Percentiles rank a stretch among this genome's conserved stretches.
Evolutionary conservation across 2,888 invertebrate genomes (phyloP).

Genomic region (Caenorhabditis wallacei): DNA sequence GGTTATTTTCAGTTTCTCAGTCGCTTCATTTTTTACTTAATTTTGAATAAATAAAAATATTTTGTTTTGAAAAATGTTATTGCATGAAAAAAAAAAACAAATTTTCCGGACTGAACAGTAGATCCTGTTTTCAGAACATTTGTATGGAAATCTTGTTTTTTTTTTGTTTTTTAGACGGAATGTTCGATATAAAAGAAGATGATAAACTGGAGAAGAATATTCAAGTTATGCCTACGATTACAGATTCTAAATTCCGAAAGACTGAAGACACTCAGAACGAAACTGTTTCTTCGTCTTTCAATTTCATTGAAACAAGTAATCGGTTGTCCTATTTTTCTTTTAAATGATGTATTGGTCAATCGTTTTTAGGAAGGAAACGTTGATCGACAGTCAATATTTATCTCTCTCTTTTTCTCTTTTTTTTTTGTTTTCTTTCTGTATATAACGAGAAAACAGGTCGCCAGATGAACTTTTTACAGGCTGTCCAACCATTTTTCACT

Average conservation of each 20-base stretch:
- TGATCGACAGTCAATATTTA: slow-evolving; percentile 34
- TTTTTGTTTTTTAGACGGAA: too few relatives aligned
- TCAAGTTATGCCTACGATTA: too few relatives aligned
- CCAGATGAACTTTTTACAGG: slow-evolving; percentile 44
- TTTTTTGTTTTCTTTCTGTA: slow-evolving; percentile 15
- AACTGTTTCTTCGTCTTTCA: too few relatives aligned
- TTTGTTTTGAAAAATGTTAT: background rate
- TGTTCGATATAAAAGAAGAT: too few relatives aligned
- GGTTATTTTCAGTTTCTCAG: slow-evolving; percentile 36
- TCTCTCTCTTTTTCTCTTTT: slow-evolving; percentile 25
- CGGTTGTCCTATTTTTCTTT: slow-evolving; percentile 28
- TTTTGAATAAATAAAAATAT: background rate
- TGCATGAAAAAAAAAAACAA: background rate
- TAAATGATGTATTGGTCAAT: slow-evolving; percentile 25
- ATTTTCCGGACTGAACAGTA: too few relatives aligned
- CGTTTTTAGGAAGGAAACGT: background rate
- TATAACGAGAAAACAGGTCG: slow-evolving; percentile 46
- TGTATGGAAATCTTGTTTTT: too few relatives aligned
- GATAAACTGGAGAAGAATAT: too few relatives aligned
- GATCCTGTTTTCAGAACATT: background rate
- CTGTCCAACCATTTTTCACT: slow-evolving; percentile 7
- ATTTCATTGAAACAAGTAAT: too few relatives aligned
- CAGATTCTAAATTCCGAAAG: background rate
- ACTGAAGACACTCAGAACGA: too few relatives aligned
- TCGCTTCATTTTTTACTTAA: background rate